Base-by-base conservation (phyloP, 2,888 invertebrate species). In the Drosophila setosimentum region DNA sequence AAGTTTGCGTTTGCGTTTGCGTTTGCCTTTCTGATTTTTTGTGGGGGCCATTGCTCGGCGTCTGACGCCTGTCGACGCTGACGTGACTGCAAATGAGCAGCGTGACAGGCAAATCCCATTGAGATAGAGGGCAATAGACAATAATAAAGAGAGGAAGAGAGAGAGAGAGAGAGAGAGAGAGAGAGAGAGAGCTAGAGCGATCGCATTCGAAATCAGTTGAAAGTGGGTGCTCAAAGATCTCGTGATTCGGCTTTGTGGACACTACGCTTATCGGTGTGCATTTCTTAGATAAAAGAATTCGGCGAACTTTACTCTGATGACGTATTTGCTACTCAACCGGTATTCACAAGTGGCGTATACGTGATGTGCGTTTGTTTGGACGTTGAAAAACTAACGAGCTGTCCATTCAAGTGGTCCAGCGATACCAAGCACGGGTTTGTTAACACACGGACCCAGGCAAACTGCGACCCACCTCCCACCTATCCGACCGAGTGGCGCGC, bases 41-140 rank as follows among this genome's bases (percentile, higher is more conserved):
- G 45, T 82, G 83, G 84, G 83, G 84, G 88, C 88, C 84, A 86
- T 84, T 88, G 83, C 83, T 85, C 85, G 88, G 71, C 73, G 69
- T 74, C 82, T 77, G 80, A 81, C 68, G 76, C 79, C 73, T 69
- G 68, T 69, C 80, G 73, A 61, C 76, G 27, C 83, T 88, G 83
- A 84, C 71, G 65, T 80, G 84, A 83, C 83, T 84, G 87, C 84
- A 84, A 84, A 84, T 84, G 84, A 88, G 88, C 70, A 54, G 67
- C 71, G 60, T 76, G 76, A 71, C 76, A 80, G 51, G 37, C 65
- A 53, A 53, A 29, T 51, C 18, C 27, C 50, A 65, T 32, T 48
- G 32, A 59, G 35, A 60, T 37, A 49, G 45, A 45, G 45, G 24
- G 48, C 40, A 24, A 35, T 27, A 37, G 7, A 35, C 24, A 30